Conservation (phyloP, 1,140 invertebrate genomes). For the Acromyrmex charruanus region DNA sequence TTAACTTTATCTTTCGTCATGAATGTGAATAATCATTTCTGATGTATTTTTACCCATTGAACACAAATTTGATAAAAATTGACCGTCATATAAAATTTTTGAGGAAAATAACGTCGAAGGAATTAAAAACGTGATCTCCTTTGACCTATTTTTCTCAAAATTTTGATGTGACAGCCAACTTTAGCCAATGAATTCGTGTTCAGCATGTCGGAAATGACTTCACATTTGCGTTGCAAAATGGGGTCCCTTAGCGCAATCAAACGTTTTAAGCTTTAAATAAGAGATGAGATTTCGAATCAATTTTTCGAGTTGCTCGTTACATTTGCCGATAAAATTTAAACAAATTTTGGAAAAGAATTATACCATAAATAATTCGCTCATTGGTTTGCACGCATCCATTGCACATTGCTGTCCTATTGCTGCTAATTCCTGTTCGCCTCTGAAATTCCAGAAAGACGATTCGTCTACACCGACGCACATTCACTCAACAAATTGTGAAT, state of each 20-base stretch:
- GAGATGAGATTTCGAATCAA: neutral
- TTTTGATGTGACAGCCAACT: too few species aligned
- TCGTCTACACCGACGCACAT: neutral
- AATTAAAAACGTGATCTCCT: too few species aligned
- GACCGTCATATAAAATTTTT: too few species aligned
- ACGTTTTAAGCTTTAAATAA: constrained; percentile 21
- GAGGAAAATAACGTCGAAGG: too few species aligned
- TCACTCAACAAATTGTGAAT: neutral
- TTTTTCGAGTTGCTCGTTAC: neutral
- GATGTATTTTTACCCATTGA: too few species aligned
- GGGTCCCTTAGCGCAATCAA: neutral
- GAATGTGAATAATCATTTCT: too few species aligned
- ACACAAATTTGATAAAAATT: too few species aligned
- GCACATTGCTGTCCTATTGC: neutral
- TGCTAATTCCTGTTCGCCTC: neutral
- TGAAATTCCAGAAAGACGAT: constrained; percentile 13
- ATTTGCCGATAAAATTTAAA: neutral
- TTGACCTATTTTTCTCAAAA: too few species aligned
- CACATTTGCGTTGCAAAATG: too few species aligned
- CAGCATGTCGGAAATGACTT: too few species aligned
- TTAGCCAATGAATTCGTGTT: too few species aligned
- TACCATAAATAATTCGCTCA: constrained; percentile 17
- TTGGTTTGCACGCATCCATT: neutral
- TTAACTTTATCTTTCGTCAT: too few species aligned
- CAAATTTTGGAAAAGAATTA: neutral